These are phyloP conservation scores for Prunella fulvescens DNA, from an alignment of 2,113 vertebrate species.

Conservation along the genomic window DNA sequence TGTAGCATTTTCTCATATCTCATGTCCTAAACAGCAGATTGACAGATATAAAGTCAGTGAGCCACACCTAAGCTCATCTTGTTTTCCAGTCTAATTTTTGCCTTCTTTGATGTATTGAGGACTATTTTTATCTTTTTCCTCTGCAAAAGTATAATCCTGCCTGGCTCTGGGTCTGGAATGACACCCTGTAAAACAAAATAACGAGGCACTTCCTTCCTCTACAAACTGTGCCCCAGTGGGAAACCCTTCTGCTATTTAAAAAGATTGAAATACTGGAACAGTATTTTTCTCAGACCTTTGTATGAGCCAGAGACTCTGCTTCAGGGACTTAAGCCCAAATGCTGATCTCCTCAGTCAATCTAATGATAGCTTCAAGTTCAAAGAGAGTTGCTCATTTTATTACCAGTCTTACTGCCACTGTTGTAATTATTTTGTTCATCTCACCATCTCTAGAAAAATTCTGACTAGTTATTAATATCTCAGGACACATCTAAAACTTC, in stretches of 20 bases:
- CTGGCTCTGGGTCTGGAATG: neutral
- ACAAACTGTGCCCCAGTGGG: neutral
- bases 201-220: neutral
- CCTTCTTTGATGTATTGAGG: neutral
- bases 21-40: neutral
- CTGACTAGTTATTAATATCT: constrained; percentile 5
- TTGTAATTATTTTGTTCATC: constrained; percentile 19
- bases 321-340: constrained; percentile 7
- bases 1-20: neutral
- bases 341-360: constrained; percentile 24
- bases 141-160: neutral
- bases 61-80: neutral
- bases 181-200: neutral
- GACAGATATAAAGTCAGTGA: neutral
- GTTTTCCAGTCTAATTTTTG: neutral
- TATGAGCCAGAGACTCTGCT: neutral
- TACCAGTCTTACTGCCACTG: neutral
- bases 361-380: constrained; percentile 21
- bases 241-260: neutral
- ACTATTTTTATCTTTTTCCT: neutral
- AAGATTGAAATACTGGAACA: neutral
- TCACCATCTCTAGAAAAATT: neutral
- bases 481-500: constrained; percentile 4
- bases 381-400: neutral
- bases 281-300: neutral